Evolutionary conservation across 92 coral and sea anemone species (phyloP), one percentile per base, ranked within the genome.

Genomic region (Paragorgia papillata): DNA sequence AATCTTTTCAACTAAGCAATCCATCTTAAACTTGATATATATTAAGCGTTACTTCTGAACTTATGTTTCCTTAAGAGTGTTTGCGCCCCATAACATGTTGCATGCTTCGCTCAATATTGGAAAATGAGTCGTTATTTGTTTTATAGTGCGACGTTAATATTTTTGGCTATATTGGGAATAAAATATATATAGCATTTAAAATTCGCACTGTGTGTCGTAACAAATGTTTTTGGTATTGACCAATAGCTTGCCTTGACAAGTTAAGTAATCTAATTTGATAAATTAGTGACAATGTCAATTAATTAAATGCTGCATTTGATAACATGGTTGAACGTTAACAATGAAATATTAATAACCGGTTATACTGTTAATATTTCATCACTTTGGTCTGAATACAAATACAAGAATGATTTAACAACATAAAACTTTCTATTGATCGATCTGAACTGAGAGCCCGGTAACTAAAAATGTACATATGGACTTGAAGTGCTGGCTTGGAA

Each of bases 381-480:
- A 46, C 33, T 68, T 68, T 68, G 75, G 75, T 68, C 75, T 68
- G 59, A 49, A 66, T 24, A 6, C 20, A 66, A 66, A 63, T 63
- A 30, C 21, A 3, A 51, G 58, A 17, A 22, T 5, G 6, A 51
- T 51, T 6, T 22, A 5, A 6, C 26, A 3, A 51, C 4, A 10
- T 4, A 4, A 37, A 37, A 37, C 43, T 37, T 37, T 37, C 4
- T 37, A 10, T 37, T n/a, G n/a, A n/a, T n/a, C n/a, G n/a, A 37
- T 37, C 4, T 10, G 10, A 37, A 37, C 43, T 4, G 4, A 10
- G 10, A 37, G 10, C 4, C 43, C 4, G 43, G 43, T 37, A 37
- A 37, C 43, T 4, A 4, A 4, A 56, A 56, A 21, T 20, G 29
- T 56, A 20, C 29, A 56, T 56, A 8, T 56, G 21, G 62, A 20